These are phyloP conservation scores for Buathra laborator DNA, from an alignment of 2,888 invertebrate species.

Conservation along the genomic window DNA sequence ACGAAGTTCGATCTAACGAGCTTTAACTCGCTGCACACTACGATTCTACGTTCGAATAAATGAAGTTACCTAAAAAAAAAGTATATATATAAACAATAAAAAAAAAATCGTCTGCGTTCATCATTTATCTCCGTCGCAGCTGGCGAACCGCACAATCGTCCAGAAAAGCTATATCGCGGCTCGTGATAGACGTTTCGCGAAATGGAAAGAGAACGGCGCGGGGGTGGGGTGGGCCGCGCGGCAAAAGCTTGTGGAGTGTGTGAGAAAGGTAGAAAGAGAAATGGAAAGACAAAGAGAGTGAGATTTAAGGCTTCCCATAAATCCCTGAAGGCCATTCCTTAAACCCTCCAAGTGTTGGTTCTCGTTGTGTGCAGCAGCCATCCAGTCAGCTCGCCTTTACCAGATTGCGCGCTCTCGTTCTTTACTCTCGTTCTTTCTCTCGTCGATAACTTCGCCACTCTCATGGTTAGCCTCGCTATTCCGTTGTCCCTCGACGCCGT, in stretches of 20 bases:
- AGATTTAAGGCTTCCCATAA: constrained; percentile 82
- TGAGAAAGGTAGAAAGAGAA: constrained; percentile 57
- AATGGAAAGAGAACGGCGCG: constrained; percentile 49
- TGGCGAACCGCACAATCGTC: constrained; percentile 27
- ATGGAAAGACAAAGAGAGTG: constrained; percentile 69
- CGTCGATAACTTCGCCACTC: constrained; percentile 63
- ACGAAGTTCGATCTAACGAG: constrained; percentile 34
- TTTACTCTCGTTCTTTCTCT: constrained; percentile 42
- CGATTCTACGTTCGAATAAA: background rate
- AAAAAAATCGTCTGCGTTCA: constrained; percentile 26
- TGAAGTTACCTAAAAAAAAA: background rate
- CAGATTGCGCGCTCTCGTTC: constrained; percentile 77
- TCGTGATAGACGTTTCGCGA: constrained; percentile 40
- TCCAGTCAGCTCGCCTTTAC: constrained; percentile 81
- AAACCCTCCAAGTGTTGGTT: constrained; percentile 74
- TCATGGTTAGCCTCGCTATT: constrained; percentile 34
- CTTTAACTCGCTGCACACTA: constrained; percentile 4
- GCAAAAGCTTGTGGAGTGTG: constrained; percentile 24
- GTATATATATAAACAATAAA: background rate
- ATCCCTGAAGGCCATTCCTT: constrained; percentile 80
- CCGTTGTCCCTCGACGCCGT: constrained; percentile 47
- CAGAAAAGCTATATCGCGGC: constrained; percentile 29
- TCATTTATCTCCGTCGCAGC: constrained; percentile 39
- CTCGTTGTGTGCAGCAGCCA: constrained; percentile 40
- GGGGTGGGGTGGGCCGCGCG: constrained; percentile 5